Evolutionary conservation across 2,797 vertebrate species (phyloP).

Genomic region (Carapus acus): DNA sequence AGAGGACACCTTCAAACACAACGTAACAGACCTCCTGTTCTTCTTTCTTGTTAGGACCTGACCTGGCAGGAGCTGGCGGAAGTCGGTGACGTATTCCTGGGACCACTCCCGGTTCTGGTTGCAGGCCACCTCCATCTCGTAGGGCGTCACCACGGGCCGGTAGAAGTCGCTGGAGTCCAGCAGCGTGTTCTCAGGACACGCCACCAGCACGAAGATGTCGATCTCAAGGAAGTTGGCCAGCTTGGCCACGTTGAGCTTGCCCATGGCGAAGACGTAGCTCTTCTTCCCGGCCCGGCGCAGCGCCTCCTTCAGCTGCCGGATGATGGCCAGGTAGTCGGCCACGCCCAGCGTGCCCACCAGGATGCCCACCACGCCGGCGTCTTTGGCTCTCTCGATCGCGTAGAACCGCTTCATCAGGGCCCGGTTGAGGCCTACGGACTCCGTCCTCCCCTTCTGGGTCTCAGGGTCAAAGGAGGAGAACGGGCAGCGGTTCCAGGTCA

Average conservation of each 20-base stretch:
- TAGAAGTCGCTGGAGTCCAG: constrained; percentile 81
- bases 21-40: no score
- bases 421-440: constrained; percentile 76
- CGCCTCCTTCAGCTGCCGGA: constrained; percentile 80
- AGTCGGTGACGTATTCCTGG: constrained; percentile 85
- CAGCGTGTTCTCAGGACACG: constrained; percentile 88
- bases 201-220: constrained; percentile 88
- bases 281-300: constrained; percentile 82
- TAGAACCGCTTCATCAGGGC: constrained; percentile 87
- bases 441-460: constrained; percentile 64
- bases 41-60: constrained; percentile 12
- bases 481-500: constrained; percentile 81
- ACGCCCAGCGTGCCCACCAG: constrained; percentile 88
- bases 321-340: constrained; percentile 74
- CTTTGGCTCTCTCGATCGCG: constrained; percentile 86
- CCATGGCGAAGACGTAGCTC: constrained; percentile 89
- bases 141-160: constrained; percentile 83
- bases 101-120: constrained; percentile 86
- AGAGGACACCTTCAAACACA: no score
- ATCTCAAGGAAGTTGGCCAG: constrained; percentile 94
- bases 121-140: constrained; percentile 94
- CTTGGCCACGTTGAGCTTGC: constrained; percentile 90
- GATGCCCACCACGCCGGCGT: constrained; percentile 87
- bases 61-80: constrained; percentile 88
- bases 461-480: constrained; percentile 83